Evolutionary conservation across 2,888 invertebrate species (phyloP).

Genomic region (Luperina testacea): DNA sequence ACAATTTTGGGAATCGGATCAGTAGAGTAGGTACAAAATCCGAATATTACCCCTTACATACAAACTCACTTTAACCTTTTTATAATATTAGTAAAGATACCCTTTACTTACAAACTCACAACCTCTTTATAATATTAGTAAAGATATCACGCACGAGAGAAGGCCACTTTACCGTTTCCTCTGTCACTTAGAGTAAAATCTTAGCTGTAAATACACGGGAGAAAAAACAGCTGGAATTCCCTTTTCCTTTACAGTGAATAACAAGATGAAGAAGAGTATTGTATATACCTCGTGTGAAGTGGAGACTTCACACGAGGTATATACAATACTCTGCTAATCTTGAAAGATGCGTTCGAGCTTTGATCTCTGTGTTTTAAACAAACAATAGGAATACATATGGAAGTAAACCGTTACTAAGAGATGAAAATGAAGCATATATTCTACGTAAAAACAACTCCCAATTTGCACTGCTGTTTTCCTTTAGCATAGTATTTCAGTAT

Average conservation of each 20-base stretch:
- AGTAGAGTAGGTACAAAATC: neutral
- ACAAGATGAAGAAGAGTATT: no score
- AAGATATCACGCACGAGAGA: neutral
- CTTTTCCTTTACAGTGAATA: neutral
- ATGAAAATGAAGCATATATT: constrained; percentile 20
- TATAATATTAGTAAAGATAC: neutral
- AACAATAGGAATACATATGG: constrained; percentile 3
- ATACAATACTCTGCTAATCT: constrained; percentile 12
- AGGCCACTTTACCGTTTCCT: neutral
- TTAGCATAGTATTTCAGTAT: constrained; percentile 4
- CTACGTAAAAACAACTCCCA: constrained; percentile 1
- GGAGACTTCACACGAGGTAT: constrained; percentile 17
- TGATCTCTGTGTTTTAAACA: constrained; percentile 42
- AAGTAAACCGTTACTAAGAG: neutral
- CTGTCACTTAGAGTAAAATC: no score
- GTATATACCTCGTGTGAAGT: no score
- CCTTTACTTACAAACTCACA: neutral
- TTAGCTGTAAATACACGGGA: neutral
- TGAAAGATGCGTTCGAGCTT: constrained; percentile 34
- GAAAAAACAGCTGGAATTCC: neutral
- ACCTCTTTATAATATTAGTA: neutral
- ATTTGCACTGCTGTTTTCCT: constrained; percentile 25
- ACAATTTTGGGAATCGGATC: neutral
- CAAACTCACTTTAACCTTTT: neutral
- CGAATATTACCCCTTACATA: neutral